Evolutionary conservation across 1,140 invertebrate species (phyloP).

Genomic region (Latrodectus geometricus): DNA sequence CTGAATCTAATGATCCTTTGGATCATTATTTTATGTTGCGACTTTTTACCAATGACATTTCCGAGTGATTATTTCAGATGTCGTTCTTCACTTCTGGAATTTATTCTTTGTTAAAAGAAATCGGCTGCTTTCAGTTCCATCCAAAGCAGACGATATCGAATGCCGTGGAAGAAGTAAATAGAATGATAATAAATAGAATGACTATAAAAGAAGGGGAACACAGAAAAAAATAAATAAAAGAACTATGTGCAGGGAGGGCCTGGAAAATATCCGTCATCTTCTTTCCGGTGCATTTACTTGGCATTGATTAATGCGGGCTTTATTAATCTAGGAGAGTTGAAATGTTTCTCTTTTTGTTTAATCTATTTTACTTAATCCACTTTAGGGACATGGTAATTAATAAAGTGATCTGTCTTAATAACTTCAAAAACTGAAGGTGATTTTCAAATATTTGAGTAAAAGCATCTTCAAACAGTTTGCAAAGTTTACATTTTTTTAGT

Average conservation of each 20-base stretch:
- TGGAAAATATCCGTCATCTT: constrained; percentile 12
- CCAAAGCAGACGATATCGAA: constrained; percentile 29
- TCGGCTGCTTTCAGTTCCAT: background rate
- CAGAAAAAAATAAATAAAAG: background rate
- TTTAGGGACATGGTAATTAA: background rate
- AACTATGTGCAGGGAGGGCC: background rate
- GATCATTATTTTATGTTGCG: constrained; percentile 21
- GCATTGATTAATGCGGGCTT: constrained; percentile 39
- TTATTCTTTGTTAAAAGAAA: constrained; percentile 12
- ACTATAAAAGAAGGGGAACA: constrained; percentile 6
- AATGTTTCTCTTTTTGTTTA: constrained; percentile 8
- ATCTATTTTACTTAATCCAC: background rate
- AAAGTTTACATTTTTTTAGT: too few relatives aligned
- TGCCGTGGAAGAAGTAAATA: constrained; percentile 24
- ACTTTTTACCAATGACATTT: constrained; percentile 3
- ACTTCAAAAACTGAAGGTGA: too few relatives aligned
- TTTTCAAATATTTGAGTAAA: too few relatives aligned
- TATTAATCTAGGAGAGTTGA: constrained; percentile 30
- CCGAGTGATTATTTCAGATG: constrained; percentile 14
- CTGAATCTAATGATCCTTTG: constrained; percentile 24
- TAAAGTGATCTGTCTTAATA: background rate
- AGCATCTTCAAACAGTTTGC: too few relatives aligned
- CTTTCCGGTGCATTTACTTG: constrained; percentile 27
- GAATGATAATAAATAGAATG: constrained; percentile 37
- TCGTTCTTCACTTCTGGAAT: constrained; percentile 4